A percentile compares a stretch with the other conserved stretches of the same genome.
phyloP scores from a whole-genome alignment of 1,140 invertebrate species.

The Zelostemma sp. region DNA sequence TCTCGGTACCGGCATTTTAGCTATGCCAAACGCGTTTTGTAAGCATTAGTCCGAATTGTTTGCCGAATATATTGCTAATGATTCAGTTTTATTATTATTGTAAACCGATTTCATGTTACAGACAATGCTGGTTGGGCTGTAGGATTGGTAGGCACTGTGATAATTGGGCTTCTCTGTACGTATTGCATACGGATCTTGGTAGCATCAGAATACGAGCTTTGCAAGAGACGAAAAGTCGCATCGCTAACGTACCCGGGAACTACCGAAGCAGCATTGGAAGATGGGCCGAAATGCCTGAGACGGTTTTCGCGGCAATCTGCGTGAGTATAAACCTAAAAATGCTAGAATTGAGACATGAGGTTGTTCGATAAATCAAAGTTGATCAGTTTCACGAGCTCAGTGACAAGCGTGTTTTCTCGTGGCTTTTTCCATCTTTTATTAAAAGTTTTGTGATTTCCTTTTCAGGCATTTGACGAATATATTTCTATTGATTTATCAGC shows the following conservation, averaged over 20 bases:
- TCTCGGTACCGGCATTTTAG: conserved; percentile 89
- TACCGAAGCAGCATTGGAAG: conserved; percentile 77
- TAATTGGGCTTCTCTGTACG: conserved; percentile 82
- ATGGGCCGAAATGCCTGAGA: conserved; percentile 76
- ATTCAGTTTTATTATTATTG: too few species aligned
- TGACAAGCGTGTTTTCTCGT: conserved; percentile 15
- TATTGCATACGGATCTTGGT: conserved; percentile 85
- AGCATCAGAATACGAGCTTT: conserved; percentile 77
- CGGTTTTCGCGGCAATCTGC: conserved; percentile 73
- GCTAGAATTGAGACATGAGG: not conserved
- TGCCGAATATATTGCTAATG: too few species aligned
- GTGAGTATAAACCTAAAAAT: conserved; percentile 64
- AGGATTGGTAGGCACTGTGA: conserved; percentile 76
- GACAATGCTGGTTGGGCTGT: conserved; percentile 81
- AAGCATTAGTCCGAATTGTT: too few species aligned
- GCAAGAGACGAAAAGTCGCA: conserved; percentile 76
- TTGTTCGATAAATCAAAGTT: not conserved
- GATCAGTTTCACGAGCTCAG: not conserved
- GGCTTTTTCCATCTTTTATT: conserved; percentile 1
- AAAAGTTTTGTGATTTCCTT: conserved; percentile 11
- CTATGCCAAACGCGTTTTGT: conserved; percentile 86
- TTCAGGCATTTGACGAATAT: conserved; percentile 74
- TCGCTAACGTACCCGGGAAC: conserved; percentile 80
- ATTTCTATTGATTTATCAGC: conserved; percentile 85
- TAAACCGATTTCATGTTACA: too few species aligned